These are phyloP conservation scores for Drosophila mayri DNA, from an alignment of 1,140 invertebrate genomes.

Conservation along the genomic window DNA sequence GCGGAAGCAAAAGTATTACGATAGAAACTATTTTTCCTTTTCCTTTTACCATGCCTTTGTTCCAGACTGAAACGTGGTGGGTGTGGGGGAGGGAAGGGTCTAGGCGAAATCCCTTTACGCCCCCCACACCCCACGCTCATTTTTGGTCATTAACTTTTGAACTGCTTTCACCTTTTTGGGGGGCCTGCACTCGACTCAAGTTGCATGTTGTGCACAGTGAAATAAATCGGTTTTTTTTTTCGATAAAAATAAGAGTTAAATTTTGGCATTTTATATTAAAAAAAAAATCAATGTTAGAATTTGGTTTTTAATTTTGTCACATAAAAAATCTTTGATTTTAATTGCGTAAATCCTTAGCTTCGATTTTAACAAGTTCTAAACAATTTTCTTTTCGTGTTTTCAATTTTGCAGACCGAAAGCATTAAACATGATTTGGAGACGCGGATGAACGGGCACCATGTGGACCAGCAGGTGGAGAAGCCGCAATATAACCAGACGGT, in stretches of 20 bases:
- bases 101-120: conserved; percentile 17
- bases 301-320: too few species aligned
- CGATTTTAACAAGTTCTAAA: background rate
- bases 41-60: conserved; percentile 34
- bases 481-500: conserved; percentile 91
- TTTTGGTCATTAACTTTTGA: conserved; percentile 82
- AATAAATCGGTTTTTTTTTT: background rate
- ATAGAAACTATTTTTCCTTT: conserved; percentile 49
- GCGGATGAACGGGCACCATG: conserved; percentile 86
- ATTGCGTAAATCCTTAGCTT: background rate
- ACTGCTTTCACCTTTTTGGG: conserved; percentile 58
- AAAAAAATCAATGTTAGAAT: background rate
- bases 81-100: background rate
- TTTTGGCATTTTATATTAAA: too few species aligned
- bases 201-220: conserved; percentile 7
- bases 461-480: conserved; percentile 90
- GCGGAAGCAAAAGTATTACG: conserved; percentile 76
- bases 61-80: conserved; percentile 2
- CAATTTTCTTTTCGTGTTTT: background rate
- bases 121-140: conserved; percentile 11
- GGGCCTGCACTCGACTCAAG: background rate
- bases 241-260: too few species aligned
- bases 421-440: conserved; percentile 83
- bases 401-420: conserved; percentile 72
- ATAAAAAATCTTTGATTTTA: background rate